Evolutionary conservation across 2,888 invertebrate genomes (phyloP).

Genomic region (Tricholauxania praeusta): DNA sequence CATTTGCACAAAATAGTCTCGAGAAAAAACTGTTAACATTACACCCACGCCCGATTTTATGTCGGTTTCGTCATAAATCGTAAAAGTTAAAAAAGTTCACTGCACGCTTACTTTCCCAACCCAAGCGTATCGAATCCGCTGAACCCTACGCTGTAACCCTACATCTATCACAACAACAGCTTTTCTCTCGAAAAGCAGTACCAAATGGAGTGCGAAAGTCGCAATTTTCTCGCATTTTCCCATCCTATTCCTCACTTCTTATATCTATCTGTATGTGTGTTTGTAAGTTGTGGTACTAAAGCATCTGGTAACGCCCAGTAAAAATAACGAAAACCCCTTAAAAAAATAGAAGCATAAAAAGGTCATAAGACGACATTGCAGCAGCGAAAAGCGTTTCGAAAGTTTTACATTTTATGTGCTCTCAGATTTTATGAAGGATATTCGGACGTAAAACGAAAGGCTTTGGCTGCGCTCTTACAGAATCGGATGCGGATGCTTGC

Average conservation of each 20-base stretch:
- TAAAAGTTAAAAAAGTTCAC: too few species aligned
- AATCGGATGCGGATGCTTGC: neutral
- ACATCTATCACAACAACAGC: too few species aligned
- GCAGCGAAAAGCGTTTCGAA: slow-evolving; percentile 1
- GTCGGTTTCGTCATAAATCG: too few species aligned
- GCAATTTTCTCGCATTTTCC: slow-evolving; percentile 10
- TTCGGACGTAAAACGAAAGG: slow-evolving; percentile 7
- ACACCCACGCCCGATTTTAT: too few species aligned
- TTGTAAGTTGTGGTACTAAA: neutral
- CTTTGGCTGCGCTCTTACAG: neutral
- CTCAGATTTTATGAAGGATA: slow-evolving; percentile 19
- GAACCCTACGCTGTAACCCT: too few species aligned
- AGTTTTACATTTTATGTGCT: slow-evolving; percentile 18
- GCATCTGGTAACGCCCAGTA: slow-evolving; percentile 25
- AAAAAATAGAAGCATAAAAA: slow-evolving; percentile 1
- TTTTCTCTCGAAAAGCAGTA: neutral
- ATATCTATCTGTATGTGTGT: too few species aligned
- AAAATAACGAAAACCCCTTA: slow-evolving; percentile 7
- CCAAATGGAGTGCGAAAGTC: slow-evolving; percentile 32
- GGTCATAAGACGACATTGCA: neutral
- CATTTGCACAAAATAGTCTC: too few species aligned
- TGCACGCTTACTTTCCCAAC: too few species aligned
- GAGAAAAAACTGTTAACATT: too few species aligned
- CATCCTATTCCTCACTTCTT: neutral
- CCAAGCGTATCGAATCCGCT: too few species aligned